These are phyloP conservation scores for Nemotelus nigrinus DNA, from an alignment of 2,888 invertebrate genomes.

Conservation along the genomic window DNA sequence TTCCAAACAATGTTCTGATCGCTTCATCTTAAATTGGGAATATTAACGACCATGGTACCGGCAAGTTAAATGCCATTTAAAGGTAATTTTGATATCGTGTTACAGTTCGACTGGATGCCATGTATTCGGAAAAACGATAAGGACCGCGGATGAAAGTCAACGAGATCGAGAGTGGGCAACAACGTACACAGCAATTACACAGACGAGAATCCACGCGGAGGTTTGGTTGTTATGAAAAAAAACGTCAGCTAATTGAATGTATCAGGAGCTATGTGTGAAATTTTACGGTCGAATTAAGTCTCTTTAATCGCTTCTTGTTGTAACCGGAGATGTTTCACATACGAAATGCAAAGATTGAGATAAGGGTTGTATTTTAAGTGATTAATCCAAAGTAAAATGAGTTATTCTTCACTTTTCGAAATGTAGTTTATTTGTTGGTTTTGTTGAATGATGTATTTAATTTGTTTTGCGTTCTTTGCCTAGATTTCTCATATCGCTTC, in stretches of 20 bases:
- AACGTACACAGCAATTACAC: not conserved
- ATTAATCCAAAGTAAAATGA: no score
- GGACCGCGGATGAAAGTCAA: no score
- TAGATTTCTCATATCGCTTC: no score
- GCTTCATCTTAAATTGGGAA: conserved; percentile 41
- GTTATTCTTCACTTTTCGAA: no score
- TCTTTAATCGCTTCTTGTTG: conserved; percentile 30
- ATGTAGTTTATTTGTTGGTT: no score
- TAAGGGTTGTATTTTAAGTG: no score
- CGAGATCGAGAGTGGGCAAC: not conserved
- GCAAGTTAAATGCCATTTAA: conserved; percentile 48
- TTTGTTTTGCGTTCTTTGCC: no score
- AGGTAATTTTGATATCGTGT: conserved; percentile 50
- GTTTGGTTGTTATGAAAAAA: not conserved
- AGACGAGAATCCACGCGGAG: not conserved
- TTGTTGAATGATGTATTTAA: no score
- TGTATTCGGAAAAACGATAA: no score
- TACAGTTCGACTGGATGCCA: conserved; percentile 17
- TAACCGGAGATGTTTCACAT: conserved; percentile 30
- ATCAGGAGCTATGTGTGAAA: conserved; percentile 37
- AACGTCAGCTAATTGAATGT: conserved; percentile 11
- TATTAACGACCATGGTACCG: conserved; percentile 16
- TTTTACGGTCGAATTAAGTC: conserved; percentile 35
- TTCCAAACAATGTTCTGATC: conserved; percentile 45
- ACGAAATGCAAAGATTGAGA: no score